These are phyloP conservation scores for Chaenodraco wilsoni DNA, from an alignment of 2,797 vertebrate species.

Conservation along the genomic window DNA sequence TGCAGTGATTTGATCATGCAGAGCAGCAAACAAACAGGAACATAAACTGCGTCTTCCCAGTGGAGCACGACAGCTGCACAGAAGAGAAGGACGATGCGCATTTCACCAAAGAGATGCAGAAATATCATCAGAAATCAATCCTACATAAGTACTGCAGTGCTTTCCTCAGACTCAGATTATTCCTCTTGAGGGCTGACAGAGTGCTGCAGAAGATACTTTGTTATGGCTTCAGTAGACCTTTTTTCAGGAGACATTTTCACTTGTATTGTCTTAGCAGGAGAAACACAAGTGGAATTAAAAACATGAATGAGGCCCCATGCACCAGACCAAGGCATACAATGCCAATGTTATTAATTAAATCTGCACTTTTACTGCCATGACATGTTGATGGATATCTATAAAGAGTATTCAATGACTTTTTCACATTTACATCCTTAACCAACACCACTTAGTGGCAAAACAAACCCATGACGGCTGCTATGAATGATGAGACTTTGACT, in stretches of 20 bases:
- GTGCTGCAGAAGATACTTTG: background rate
- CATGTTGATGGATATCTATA: background rate
- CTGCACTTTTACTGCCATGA: background rate
- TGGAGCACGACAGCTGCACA: background rate
- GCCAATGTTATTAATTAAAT: background rate
- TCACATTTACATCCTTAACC: background rate
- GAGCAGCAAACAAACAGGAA: slow-evolving; percentile 26
- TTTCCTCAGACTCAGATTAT: background rate
- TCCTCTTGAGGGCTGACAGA: background rate
- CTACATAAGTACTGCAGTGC: slow-evolving; percentile 12
- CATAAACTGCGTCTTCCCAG: background rate
- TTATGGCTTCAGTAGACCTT: background rate
- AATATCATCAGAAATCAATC: background rate
- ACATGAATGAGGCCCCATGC: background rate
- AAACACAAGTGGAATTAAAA: slow-evolving; percentile 8
- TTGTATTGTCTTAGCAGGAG: background rate
- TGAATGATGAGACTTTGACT: background rate
- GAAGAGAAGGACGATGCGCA: background rate
- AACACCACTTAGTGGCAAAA: slow-evolving; percentile 1
- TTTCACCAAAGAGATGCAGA: slow-evolving; percentile 8
- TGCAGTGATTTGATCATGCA: slow-evolving; percentile 46
- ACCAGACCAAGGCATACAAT: background rate
- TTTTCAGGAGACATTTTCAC: background rate
- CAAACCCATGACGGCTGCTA: background rate
- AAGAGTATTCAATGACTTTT: background rate